Evolutionary conservation across 92 coral and sea anemone species (phyloP).

Genomic region (Galaxea fascicularis): DNA sequence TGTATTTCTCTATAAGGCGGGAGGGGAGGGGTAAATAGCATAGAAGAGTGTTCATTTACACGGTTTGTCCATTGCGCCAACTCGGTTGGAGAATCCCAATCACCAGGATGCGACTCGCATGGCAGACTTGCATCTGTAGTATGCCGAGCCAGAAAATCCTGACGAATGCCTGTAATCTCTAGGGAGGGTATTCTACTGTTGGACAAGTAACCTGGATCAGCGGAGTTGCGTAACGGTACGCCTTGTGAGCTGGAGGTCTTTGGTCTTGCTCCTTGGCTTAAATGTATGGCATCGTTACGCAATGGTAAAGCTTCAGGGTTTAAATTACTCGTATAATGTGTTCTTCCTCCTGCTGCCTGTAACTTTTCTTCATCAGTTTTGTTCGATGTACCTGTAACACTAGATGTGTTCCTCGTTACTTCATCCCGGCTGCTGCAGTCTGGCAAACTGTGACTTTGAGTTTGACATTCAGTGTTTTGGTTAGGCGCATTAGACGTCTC

Average conservation of each 20-base stretch:
- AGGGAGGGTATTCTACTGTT: background rate
- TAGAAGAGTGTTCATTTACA: background rate
- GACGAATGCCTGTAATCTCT: conserved; percentile 29
- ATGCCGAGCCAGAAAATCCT: conserved; percentile 23
- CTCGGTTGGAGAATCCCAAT: background rate
- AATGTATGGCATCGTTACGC: background rate
- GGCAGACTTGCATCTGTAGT: conserved; percentile 35
- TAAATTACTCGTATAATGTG: background rate
- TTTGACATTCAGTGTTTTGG: too few species aligned
- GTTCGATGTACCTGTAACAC: background rate
- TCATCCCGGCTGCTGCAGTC: background rate
- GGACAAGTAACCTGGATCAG: background rate
- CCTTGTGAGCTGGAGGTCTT: background rate
- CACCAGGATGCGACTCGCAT: background rate
- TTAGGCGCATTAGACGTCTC: background rate
- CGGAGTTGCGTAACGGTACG: too few species aligned
- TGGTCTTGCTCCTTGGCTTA: conserved; percentile 35
- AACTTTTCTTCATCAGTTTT: background rate
- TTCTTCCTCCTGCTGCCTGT: background rate
- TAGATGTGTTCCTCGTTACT: background rate
- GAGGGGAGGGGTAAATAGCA: background rate
- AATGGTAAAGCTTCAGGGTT: background rate
- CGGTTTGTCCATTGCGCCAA: background rate
- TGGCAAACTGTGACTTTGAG: background rate
- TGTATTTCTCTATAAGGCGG: background rate